Base-by-base conservation (phyloP, 1,140 invertebrate genomes). In the Bombus breviceps region DNA sequence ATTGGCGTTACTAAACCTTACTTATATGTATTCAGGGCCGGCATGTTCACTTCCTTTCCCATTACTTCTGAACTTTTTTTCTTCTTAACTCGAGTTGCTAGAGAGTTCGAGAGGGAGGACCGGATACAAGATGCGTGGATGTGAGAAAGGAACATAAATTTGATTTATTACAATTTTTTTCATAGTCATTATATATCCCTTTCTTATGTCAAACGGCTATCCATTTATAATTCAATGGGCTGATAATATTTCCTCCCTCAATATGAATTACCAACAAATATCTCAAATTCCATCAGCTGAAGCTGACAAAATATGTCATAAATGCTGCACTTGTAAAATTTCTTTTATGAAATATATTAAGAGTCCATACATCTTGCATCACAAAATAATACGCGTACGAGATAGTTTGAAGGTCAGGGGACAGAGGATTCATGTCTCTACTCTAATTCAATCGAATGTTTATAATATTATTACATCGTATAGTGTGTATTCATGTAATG, bases 361-460 rank as follows among this genome's bases (percentile, higher is more conserved):
- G 66, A 87, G 93, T 93, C 92, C 92, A 93, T 91, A 94, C 93
- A 94, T 93, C 93, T 93, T 94, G 92, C 93, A 94, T 93, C 88
- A 86, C 77, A 91, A 93, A 92, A 93, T 83, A 89, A 86, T 90
- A 83, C 86, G 84, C 85, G 85, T 89, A 92, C 86, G 76, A 92
- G 89, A 92, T 86, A 92, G 77, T 85, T 87, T 71, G 86, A 90
- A 91, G 84, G 87, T 91, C 78, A 83, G 90, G 91, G 91, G 91
- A 91, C 88, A 89, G 89, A 93, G 92, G 92, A 92, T 90, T 92
- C 82, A 83, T 92, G 90, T 90, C 89, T 88, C 87, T 90, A 89
- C 90, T 84, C 87, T 92, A 91, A 93, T 90, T 92, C 91, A 93
- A 93, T 92, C 85, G 91, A 92, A 93, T 93, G 91, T 92, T 90